Evolutionary conservation across 2,113 vertebrate species (phyloP), one percentile per base, ranked within the genome.

Genomic region (Leuciscus idus): DNA sequence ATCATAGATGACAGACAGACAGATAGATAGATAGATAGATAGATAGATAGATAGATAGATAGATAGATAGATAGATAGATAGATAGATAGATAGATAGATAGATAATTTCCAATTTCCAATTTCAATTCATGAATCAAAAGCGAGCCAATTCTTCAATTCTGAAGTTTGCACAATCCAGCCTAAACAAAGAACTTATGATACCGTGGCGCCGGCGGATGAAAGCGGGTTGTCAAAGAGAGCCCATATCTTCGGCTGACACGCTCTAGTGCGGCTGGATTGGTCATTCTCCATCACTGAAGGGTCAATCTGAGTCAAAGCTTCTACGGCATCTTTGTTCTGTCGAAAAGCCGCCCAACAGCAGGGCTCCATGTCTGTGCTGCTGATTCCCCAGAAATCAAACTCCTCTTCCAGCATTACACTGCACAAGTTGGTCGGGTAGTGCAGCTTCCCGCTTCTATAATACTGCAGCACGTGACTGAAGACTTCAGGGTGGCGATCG

Each of bases 371-470:
- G 84, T 99, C 98, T 0, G 97, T 98, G 95, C 98, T 97, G 1
- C 98, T 97, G 11, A 99, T 98, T 57, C 97, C 98, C 98, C 98
- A 99, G 90, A 97, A 99, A 55, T 97, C 96, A 55, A 99, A 95
- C 94, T 99, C 98, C 90, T 99, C 98, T 92, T 99, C 98, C 80
- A 99, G 98, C 48, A 99, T 95, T 0, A 98, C 97, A 2, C 97
- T 97, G 81, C 98, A 99, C 78, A 98, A 96, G 85, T 99, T 98
- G 0, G 97, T 98, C 0, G 98, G 97, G 92, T 97, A 99, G 93
- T 99, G 98, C 90, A 99, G 97, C 93, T 99, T 99, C 17, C 98
- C 98, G 0, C 98, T 99, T 28, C 98, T 96, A 94, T 99, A 99
- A 85, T 99, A 99, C 93, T 99, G 99, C 89, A 99, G 95, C 84